phyloP scores from a whole-genome alignment of 2,888 invertebrate genomes.

The Eupithecia tripunctaria region DNA sequence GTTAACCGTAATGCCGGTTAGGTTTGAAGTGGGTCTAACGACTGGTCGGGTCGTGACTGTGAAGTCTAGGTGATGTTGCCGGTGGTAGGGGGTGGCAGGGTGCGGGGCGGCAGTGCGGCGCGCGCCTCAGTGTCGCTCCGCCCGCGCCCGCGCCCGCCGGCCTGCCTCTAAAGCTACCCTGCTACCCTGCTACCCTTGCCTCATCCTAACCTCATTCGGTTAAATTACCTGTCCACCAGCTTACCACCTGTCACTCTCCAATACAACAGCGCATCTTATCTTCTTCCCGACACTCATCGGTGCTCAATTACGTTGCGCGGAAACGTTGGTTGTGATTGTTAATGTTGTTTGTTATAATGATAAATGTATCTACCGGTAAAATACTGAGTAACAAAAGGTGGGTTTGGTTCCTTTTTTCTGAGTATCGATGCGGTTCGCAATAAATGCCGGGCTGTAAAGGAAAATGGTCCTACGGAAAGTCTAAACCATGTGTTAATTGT shows the following conservation, averaged over 20 bases:
- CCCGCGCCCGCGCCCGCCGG: slow-evolving; percentile 79
- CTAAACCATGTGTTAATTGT: not conserved
- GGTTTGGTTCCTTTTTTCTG: not conserved
- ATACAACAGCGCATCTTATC: slow-evolving; percentile 36
- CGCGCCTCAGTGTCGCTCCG: slow-evolving; percentile 81
- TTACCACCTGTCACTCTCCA: slow-evolving; percentile 63
- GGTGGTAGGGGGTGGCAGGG: slow-evolving; percentile 56
- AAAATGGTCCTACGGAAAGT: slow-evolving; percentile 5
- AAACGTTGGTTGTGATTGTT: slow-evolving; percentile 44
- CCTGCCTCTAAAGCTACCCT: slow-evolving; percentile 57
- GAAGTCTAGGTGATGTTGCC: slow-evolving; percentile 63
- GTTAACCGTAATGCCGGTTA: slow-evolving; percentile 39
- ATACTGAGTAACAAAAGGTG: not conserved
- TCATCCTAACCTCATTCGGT: slow-evolving; percentile 74
- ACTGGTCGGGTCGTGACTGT: slow-evolving; percentile 49
- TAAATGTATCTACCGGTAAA: slow-evolving; percentile 9
- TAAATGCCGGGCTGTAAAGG: not conserved
- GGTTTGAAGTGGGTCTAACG: slow-evolving; percentile 43
- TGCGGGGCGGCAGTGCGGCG: slow-evolving; percentile 68
- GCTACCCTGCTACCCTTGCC: slow-evolving; percentile 64
- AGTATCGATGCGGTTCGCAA: not conserved
- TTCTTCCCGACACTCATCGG: slow-evolving; percentile 35
- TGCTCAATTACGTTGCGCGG: slow-evolving; percentile 42
- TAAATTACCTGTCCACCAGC: slow-evolving; percentile 60
- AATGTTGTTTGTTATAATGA: slow-evolving; percentile 30